phyloP scores from a whole-genome alignment of 2,113 vertebrate species.

The Muntiacus muntjak region DNA sequence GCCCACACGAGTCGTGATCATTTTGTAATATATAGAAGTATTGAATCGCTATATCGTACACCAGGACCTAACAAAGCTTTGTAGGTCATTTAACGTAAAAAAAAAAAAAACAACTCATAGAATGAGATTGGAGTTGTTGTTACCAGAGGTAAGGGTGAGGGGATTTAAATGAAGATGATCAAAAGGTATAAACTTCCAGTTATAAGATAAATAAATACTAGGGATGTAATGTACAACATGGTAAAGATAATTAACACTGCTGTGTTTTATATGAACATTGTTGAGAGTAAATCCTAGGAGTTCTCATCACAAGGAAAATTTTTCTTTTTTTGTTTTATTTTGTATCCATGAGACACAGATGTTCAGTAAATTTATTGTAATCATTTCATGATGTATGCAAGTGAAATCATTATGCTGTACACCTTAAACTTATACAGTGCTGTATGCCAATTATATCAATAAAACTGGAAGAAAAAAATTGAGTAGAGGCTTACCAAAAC shows the following conservation, averaged over 20 bases:
- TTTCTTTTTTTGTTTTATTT: neutral
- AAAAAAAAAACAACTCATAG: neutral
- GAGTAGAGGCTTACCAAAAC: neutral
- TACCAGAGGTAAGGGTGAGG: neutral
- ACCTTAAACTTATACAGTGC: neutral
- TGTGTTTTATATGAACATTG: neutral
- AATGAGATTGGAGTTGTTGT: neutral
- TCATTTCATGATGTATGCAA: neutral
- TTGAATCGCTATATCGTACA: accelerated
- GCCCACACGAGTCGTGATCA: neutral
- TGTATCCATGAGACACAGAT: neutral
- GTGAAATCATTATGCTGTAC: neutral
- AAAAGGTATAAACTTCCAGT: neutral
- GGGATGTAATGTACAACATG: neutral
- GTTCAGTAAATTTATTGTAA: neutral
- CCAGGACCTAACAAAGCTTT: neutral
- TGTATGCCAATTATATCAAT: neutral
- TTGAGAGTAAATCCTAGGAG: neutral
- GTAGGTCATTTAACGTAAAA: neutral
- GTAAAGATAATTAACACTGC: neutral
- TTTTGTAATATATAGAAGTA: neutral
- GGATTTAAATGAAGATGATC: neutral
- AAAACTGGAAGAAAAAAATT: neutral
- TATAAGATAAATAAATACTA: neutral
- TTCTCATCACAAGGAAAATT: neutral